Conservation (phyloP, 64 coral and sea anemone species). For the Montipora cactus region DNA sequence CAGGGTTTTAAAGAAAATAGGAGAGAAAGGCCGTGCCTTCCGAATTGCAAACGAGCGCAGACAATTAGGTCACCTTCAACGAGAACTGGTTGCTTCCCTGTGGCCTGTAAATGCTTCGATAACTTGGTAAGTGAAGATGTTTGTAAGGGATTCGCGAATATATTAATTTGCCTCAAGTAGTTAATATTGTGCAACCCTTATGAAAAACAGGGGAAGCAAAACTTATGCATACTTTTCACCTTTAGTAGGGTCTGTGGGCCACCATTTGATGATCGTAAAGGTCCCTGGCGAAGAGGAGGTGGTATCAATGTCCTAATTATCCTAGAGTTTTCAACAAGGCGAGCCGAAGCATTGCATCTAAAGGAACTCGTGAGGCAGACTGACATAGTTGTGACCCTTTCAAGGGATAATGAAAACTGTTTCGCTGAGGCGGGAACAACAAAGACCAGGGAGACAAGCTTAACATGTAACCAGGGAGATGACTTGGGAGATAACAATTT, state of each 20-base stretch:
- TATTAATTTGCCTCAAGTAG: no score
- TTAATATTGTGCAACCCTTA: no score
- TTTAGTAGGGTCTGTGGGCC: constrained; percentile 5
- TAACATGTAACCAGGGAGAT: no score
- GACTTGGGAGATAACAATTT: no score
- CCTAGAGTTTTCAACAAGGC: background rate
- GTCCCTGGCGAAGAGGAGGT: background rate
- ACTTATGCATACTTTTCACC: background rate
- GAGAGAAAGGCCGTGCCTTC: constrained; percentile 25
- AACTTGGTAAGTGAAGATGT: background rate
- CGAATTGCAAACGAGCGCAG: background rate
- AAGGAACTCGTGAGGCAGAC: no score
- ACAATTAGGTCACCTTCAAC: constrained; percentile 32
- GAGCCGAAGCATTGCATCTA: no score
- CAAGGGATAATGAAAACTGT: no score
- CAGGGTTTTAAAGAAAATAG: constrained; percentile 3
- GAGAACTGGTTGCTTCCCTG: constrained; percentile 10
- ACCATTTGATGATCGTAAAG: constrained; percentile 1
- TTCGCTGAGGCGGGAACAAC: no score
- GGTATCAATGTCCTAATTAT: constrained; percentile 1
- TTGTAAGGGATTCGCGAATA: no score
- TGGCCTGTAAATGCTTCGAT: background rate
- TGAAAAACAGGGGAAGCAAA: no score
- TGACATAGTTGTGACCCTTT: no score
- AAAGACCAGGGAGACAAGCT: no score